Evolutionary conservation across 2,888 invertebrate genomes (phyloP), one percentile per base, ranked within the genome.

Genomic region (Eupithecia tripunctaria): DNA sequence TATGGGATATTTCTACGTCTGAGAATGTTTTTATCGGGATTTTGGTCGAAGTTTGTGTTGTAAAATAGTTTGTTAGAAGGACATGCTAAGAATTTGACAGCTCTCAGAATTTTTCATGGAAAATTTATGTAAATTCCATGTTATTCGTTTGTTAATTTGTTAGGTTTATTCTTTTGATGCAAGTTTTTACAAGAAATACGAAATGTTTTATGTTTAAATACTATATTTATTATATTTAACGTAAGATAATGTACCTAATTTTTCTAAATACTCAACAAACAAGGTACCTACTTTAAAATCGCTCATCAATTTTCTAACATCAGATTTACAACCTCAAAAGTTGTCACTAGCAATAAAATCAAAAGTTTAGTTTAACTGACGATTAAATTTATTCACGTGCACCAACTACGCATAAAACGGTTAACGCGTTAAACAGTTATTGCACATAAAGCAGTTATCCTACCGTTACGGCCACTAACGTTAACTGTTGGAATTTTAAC

Each of bases 301-400:
- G 47, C n/a, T 41, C 69, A 51, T 69, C 8, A 68, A 18, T 12
- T 27, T 3, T 38, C 32, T 62, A 68, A 68, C 62, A 62, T 67
- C 32, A 47, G 47, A 70, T 27, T 70, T 32, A 71, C 56, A 68
- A 60, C 60, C 60, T 65, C 36, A 62, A 74, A 70, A 63, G 56
- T 62, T 62, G 68, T 71, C 68, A 67, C 71, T 70, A 27, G 38
- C 18, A 62, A 68, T 75, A 72, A 76, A 78, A 76, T 74, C 74
- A 77, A 82, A 82, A 80, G 69, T 79, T 82, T 79, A 81, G 75
- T 81, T 78, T 76, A 78, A 79, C 73, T 62, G 83, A 71, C 84
- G 84, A 84, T 89, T 86, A 89, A 89, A 88, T 85, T 85, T 89
- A 89, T 89, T 87, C 88, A 83, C 85, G 85, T 86, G 87, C 85